These are phyloP conservation scores for Drosophila lutescens DNA, from an alignment of 2,888 invertebrate species.

Conservation along the genomic window DNA sequence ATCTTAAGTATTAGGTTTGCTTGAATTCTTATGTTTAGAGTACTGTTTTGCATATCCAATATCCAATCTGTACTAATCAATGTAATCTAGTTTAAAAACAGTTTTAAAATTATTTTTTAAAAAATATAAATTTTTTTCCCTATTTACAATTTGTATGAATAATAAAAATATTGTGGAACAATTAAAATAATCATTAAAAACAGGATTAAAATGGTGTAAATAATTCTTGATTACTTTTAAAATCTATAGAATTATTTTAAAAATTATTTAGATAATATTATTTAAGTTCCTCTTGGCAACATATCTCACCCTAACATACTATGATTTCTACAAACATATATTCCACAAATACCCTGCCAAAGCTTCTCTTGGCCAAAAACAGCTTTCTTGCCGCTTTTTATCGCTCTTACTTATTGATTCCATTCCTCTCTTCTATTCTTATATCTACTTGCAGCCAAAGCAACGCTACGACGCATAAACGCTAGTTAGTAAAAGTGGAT, in stretches of 20 bases:
- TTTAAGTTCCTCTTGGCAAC: too few relatives aligned
- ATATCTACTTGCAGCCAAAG: conserved; percentile 59
- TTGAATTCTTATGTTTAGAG: too few relatives aligned
- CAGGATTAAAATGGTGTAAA: neutral
- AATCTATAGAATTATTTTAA: neutral
- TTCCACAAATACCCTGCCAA: conserved; percentile 21
- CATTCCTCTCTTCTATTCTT: conserved; percentile 30
- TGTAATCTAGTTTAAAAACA: too few relatives aligned
- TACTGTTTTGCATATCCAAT: too few relatives aligned
- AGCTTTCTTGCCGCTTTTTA: conserved; percentile 29
- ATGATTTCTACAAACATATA: too few relatives aligned
- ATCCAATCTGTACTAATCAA: too few relatives aligned
- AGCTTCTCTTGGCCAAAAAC: conserved; percentile 32
- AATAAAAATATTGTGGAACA: too few relatives aligned
- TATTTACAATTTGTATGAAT: too few relatives aligned
- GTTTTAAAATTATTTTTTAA: too few relatives aligned
- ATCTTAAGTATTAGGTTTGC: too few relatives aligned
- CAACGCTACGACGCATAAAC: conserved; percentile 31
- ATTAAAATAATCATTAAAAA: too few relatives aligned
- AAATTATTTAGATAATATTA: neutral
- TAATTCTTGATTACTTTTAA: neutral
- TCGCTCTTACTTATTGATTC: conserved; percentile 52
- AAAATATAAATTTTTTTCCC: too few relatives aligned
- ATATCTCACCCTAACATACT: neutral
- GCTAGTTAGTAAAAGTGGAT: conserved; percentile 11